These are phyloP conservation scores for Drosophila albomicans DNA, from an alignment of 1,140 invertebrate species.

Conservation along the genomic window DNA sequence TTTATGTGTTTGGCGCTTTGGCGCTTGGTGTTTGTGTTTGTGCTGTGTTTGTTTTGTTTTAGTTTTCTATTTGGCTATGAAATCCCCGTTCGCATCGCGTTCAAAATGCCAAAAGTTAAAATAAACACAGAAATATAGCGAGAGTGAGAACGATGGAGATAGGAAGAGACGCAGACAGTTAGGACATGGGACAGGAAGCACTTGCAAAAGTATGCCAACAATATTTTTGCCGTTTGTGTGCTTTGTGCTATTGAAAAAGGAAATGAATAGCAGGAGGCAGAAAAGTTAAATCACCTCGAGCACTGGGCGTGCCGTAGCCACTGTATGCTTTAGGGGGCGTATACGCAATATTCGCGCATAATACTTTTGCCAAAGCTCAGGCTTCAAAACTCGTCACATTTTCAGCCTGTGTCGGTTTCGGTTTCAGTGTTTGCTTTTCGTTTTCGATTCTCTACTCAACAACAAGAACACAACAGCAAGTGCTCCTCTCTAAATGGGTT, in stretches of 20 bases:
- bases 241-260: slow-evolving; percentile 79
- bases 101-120: slow-evolving; percentile 78
- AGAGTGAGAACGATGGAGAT: background rate
- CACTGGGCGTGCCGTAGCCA: slow-evolving; percentile 27
- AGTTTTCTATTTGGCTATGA: slow-evolving; percentile 64
- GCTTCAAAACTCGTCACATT: slow-evolving; percentile 65
- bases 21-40: slow-evolving; percentile 29
- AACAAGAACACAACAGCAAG: slow-evolving; percentile 3
- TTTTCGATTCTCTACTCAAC: slow-evolving; percentile 60
- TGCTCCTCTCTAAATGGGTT: slow-evolving; percentile 50
- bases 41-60: slow-evolving; percentile 56
- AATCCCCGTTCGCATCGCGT: slow-evolving; percentile 59
- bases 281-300: slow-evolving; percentile 82
- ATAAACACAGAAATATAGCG: slow-evolving; percentile 56
- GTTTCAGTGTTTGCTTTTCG: slow-evolving; percentile 40
- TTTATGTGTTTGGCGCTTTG: slow-evolving; percentile 60
- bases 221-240: slow-evolving; percentile 70
- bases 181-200: slow-evolving; percentile 72
- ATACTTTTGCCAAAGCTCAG: slow-evolving; percentile 31
- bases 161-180: background rate
- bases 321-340: slow-evolving; percentile 46
- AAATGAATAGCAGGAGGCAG: slow-evolving; percentile 74
- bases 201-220: slow-evolving; percentile 81
- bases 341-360: slow-evolving; percentile 71
- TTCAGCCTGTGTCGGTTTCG: slow-evolving; percentile 27